Evolutionary conservation across 1,140 invertebrate species (phyloP), one percentile per base, ranked within the genome.

Genomic region (Drosophila erecta): DNA sequence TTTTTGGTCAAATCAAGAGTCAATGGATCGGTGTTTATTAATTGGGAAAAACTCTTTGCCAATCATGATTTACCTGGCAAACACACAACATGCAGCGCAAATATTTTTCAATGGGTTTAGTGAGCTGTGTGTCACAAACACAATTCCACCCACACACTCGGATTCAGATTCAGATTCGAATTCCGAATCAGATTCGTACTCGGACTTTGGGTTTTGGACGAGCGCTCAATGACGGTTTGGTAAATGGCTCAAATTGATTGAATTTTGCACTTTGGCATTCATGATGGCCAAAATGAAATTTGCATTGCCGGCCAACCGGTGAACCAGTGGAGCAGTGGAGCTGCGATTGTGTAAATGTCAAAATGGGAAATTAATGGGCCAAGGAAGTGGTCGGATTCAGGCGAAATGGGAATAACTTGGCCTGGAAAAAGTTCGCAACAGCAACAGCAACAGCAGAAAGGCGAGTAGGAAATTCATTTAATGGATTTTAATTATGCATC

Each of bases 201-300:
- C 60, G 20, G 20, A 24, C 46, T 46, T 41, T 14, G 22, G 22
- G 30, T 24, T 24, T 27, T 72, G 65, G 60, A 56, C 70, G 51
- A 59, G 71, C 76, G 71, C 80, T 84, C 61, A 47, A 84, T 54
- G 76, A 62, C 69, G 66, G 64, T 40, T 71, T 49, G 64, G 64
- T 71, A 86, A 87, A 89, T 87, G 83, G 83, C 84, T 87, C 83
- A 87, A 87, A 87, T 87, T 87, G 83, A 87, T 87, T 87, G 83
- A 87, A 83, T 87, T 87, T 87, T 83, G 83, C 83, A 89, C 83
- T 87, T 79, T 79, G 84, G 55, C 74, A 87, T 87, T 87, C 83
- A 87, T 89, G 81, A 87, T 85, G 69, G 44, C 27, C 79, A 53
- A 87, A 79, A 75, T 66, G 74, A 86, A 81, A 87, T 86, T 87